Base-by-base conservation (phyloP, 2,888 invertebrate species). In the Julus scanicus region DNA sequence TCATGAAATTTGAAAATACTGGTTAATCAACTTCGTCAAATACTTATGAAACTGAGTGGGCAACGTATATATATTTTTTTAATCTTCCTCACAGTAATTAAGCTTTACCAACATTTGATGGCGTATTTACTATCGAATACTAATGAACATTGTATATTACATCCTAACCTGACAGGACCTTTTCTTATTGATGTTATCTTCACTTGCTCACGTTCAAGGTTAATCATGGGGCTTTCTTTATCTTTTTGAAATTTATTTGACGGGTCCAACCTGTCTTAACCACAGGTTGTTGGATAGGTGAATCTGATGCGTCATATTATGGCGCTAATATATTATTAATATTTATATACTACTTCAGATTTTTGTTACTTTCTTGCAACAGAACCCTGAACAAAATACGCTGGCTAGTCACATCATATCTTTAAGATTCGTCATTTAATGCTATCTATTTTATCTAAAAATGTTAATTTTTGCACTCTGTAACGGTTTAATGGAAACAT, bases 81-180 rank as follows among this genome's bases (percentile, higher is more conserved):
- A 63, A 63, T 17, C 63, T 63, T 63, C n/a, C n/a, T 17, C n/a
- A n/a, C 63, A 63, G 63, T 63, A 63, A 63, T 63, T 63, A 63
- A 17, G 63, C n/a, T 63, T 63, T 63, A 63, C 63, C 5, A 63
- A 63, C 63, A 5, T 17, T 63, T n/a, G 63, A 63, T 63, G 63
- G n/a, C 63, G 63, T n/a, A 63, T 63, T 63, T n/a, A 63, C 63
- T 63, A 63, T n/a, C n/a, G 63, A 63, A 63, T 63, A 63, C 63
- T 57, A 15, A 57, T 57, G 57, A 57, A 57, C 57, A 57, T 57
- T 57, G 57, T 57, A 57, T 57, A 57, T 57, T 15, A 15, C 15
- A 4, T 11, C 57, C 57, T 15, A 57, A 8, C 63, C 3, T 63
- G 63, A 63, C 63, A 63, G 63, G 63, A n/a, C 17, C 63, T 63